Evolutionary conservation across 2,888 invertebrate genomes (phyloP), one percentile per base, ranked within the genome.

Genomic region (Therioaphis trifolii): DNA sequence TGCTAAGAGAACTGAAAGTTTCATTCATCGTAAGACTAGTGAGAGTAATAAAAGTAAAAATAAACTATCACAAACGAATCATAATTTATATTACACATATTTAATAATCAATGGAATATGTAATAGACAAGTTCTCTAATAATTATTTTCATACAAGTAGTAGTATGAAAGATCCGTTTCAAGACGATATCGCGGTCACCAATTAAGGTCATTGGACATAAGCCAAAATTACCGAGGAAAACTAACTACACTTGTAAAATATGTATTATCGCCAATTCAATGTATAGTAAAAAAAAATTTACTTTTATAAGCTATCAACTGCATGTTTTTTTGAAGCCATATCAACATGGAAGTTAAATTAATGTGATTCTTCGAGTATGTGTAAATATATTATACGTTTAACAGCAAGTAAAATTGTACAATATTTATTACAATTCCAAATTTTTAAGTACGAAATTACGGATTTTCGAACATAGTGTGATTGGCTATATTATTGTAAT

Each of bases 181-280:
- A 52, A 35, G 7, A 52, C 21, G 35, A 29, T 66, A 35, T 52
- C 49, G 49, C 18, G 66, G 78, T 68, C 35, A 18, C 18, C 68
- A 24, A 66, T 78, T 78, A 78, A 68, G 66, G 78, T 78, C 68
- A 78, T 52, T 78, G 78, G 78, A 68, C 18, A 78, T 7, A 21
- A 5, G 66, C 78, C 78, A 78, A 78, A 66, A 78, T 78, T 66
- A 68, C 49, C 35, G 35, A 18, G 52, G 68, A 52, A 78, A 78
- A 66, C 24, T 78, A 55, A 18, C n/a, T 55, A 55, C 21, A 49
- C 21, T 46, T 76, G 49, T 78, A 52, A 76, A 49, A 68, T 15
- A 66, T 35, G 52, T 49, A 18, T 52, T 49, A n/a, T 49, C 40
- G 21, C 5, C 11, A 66, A 49, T 27, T 76, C 12, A 5, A 3